Evolutionary conservation across 1,140 invertebrate genomes (phyloP).

Genomic region (Druon quercuslanigerum): DNA sequence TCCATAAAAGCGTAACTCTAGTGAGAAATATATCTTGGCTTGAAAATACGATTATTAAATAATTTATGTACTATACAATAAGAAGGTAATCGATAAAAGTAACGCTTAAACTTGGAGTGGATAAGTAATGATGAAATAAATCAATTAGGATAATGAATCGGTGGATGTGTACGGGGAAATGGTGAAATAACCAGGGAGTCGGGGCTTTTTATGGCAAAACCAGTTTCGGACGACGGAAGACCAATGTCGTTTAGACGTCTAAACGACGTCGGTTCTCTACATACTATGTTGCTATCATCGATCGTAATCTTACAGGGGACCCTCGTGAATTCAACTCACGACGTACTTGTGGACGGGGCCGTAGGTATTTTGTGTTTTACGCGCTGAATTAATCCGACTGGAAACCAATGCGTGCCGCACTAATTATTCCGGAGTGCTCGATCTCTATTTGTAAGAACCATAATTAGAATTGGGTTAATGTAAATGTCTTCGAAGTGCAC

Average conservation of each 20-base stretch:
- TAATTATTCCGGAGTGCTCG: conserved; percentile 46
- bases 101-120: no score
- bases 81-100: no score
- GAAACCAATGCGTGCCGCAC: conserved; percentile 47
- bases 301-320: conserved; percentile 18
- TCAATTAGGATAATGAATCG: not conserved
- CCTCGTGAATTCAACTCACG: not conserved
- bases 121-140: not conserved
- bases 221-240: not conserved
- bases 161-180: not conserved
- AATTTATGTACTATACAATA: no score
- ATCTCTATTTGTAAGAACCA: conserved; percentile 50
- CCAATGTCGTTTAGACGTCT: conserved; percentile 8
- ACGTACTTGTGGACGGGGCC: not conserved
- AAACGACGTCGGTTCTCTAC: not conserved
- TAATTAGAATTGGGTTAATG: conserved; percentile 55
- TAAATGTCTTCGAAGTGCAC: conserved; percentile 41
- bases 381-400: conserved; percentile 42
- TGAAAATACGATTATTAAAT: no score
- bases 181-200: not conserved
- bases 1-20: not conserved
- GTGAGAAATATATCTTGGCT: no score
- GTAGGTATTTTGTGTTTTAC: not conserved
- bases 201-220: not conserved
- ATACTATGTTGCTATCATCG: not conserved